phyloP scores from a whole-genome alignment of 2,888 invertebrate genomes.

The Hydraecia micacea region DNA sequence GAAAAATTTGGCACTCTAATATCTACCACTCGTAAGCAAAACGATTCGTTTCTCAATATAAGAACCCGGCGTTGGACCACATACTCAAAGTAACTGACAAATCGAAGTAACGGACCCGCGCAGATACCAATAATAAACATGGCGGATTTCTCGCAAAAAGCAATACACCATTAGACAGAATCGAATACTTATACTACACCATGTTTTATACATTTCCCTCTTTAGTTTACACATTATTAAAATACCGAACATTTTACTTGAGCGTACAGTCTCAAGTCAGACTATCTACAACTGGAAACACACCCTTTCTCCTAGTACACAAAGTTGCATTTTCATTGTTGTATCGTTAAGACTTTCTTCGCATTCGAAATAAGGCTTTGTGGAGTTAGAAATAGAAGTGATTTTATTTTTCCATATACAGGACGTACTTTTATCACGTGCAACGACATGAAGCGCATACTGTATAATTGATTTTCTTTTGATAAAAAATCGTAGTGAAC shows the following conservation, averaged over 20 bases:
- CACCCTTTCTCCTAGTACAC: neutral
- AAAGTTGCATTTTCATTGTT: constrained; percentile 36
- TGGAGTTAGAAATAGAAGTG: constrained; percentile 8
- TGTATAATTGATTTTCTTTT: constrained; percentile 71
- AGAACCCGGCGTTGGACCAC: neutral
- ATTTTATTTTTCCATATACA: constrained; percentile 28
- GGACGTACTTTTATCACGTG: constrained; percentile 65
- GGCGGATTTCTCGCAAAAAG: constrained; percentile 54
- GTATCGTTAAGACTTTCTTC: neutral
- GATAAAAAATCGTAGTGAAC: constrained; percentile 66
- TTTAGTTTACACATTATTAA: constrained; percentile 72
- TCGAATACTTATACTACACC: constrained; percentile 58
- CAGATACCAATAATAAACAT: constrained; percentile 34
- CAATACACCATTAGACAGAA: constrained; percentile 55
- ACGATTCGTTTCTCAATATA: neutral
- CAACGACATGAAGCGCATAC: constrained; percentile 55
- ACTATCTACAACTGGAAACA: constrained; percentile 11
- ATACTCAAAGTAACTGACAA: constrained; percentile 33
- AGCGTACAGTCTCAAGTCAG: constrained; percentile 37
- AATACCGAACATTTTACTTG: constrained; percentile 68
- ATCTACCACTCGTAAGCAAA: neutral
- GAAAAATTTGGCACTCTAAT: neutral
- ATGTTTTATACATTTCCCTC: constrained; percentile 67
- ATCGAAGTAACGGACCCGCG: constrained; percentile 42
- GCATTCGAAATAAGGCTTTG: constrained; percentile 46